Conservation (phyloP, 2,113 vertebrate genomes). For the Barbus barbus region DNA sequence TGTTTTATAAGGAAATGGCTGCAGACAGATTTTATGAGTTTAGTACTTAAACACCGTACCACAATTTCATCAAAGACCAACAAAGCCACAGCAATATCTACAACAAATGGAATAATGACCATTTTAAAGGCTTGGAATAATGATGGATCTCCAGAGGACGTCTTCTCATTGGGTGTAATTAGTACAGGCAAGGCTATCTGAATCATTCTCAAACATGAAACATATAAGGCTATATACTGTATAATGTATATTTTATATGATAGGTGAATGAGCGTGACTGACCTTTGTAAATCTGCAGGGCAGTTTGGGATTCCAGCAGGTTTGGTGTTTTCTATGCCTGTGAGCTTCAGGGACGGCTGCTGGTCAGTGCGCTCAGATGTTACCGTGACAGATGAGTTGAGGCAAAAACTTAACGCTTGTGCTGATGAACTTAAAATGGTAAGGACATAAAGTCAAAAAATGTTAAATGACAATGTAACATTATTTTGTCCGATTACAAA, state of each 20-base stretch:
- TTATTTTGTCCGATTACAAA: no score
- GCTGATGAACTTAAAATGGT: conserved; percentile 74
- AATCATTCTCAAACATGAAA: neutral
- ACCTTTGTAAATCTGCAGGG: conserved; percentile 66
- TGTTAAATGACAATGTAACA: no score
- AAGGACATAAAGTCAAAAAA: no score
- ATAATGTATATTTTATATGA: neutral
- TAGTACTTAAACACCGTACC: conserved; percentile 57
- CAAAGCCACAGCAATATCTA: conserved; percentile 67
- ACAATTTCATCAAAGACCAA: conserved; percentile 57
- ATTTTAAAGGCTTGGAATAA: conserved; percentile 83
- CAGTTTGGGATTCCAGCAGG: conserved; percentile 79
- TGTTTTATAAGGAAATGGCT: conserved; percentile 77
- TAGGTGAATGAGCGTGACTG: neutral
- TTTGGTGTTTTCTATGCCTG: conserved; percentile 86
- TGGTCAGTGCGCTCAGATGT: conserved; percentile 75
- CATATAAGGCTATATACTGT: neutral
- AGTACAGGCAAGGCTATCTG: conserved; percentile 76
- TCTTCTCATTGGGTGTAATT: conserved; percentile 82
- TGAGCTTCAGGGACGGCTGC: conserved; percentile 76
- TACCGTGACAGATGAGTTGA: conserved; percentile 64
- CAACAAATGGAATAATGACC: conserved; percentile 74
- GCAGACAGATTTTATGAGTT: conserved; percentile 72
- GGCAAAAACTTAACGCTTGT: conserved; percentile 66
- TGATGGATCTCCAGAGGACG: conserved; percentile 67